A percentile compares a stretch with the other conserved stretches of the same genome.
Conservation (phyloP, 2,888 invertebrate species). For the Meta bourneti region DNA sequence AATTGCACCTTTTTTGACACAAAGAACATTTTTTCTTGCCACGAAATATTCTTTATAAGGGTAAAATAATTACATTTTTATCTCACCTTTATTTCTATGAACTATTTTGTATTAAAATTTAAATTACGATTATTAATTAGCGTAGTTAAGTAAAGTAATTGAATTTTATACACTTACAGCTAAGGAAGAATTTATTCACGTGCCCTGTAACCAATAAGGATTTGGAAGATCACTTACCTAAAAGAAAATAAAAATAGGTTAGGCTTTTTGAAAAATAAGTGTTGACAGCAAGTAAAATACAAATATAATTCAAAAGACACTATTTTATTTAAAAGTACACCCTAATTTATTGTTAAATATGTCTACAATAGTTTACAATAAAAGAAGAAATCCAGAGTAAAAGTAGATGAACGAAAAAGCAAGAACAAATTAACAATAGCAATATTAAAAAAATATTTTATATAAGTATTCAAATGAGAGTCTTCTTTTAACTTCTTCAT, state of each 20-base stretch:
- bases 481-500: background rate
- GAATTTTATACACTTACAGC: conserved; percentile 8
- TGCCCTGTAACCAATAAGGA: background rate
- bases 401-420: no score
- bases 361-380: no score
- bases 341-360: no score
- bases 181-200: background rate
- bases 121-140: background rate
- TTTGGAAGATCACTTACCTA: conserved; percentile 36
- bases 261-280: no score
- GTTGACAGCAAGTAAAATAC: no score
- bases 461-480: background rate
- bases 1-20: background rate
- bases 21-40: no score
- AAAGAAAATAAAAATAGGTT: conserved; percentile 10
- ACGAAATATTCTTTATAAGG: no score
- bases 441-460: background rate
- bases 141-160: background rate
- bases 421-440: background rate
- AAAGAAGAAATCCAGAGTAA: no score
- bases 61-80: no score
- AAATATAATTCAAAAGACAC: no score
- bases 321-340: no score
- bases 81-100: background rate
- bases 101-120: background rate